Conservation (phyloP, 1,140 invertebrate genomes). For the Triops cancriformis region DNA sequence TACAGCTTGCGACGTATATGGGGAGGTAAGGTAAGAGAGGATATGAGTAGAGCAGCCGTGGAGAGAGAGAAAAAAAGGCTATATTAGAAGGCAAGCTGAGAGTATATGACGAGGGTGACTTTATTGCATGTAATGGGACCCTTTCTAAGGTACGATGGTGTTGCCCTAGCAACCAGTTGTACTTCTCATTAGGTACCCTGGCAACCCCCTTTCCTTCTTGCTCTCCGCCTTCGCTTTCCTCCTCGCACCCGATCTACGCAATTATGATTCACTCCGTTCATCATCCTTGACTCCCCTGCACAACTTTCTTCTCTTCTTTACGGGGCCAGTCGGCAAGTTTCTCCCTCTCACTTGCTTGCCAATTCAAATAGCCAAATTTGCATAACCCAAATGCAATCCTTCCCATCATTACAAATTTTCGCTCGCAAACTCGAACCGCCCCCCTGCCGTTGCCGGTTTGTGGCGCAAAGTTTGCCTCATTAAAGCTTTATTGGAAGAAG, state of each 20-base stretch:
- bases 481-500: background rate
- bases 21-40: background rate
- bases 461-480: background rate
- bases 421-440: background rate
- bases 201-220: background rate
- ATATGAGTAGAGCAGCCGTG: background rate
- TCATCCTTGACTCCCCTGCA: background rate
- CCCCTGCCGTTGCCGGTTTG: background rate
- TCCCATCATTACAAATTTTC: background rate
- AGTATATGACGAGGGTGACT: constrained; percentile 13
- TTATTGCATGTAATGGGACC: background rate
- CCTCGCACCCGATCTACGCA: background rate
- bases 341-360: background rate
- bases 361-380: constrained; percentile 1
- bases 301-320: background rate
- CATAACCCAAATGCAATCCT: background rate
- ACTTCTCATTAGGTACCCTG: background rate
- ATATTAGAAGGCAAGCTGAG: constrained; percentile 13
- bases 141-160: background rate
- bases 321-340: background rate
- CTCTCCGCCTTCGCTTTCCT: background rate
- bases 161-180: background rate
- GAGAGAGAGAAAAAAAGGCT: background rate
- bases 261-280: background rate
- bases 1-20: background rate